Evolutionary conservation across 2,797 vertebrate genomes (phyloP).

Genomic region (Smutsia temminckii): DNA sequence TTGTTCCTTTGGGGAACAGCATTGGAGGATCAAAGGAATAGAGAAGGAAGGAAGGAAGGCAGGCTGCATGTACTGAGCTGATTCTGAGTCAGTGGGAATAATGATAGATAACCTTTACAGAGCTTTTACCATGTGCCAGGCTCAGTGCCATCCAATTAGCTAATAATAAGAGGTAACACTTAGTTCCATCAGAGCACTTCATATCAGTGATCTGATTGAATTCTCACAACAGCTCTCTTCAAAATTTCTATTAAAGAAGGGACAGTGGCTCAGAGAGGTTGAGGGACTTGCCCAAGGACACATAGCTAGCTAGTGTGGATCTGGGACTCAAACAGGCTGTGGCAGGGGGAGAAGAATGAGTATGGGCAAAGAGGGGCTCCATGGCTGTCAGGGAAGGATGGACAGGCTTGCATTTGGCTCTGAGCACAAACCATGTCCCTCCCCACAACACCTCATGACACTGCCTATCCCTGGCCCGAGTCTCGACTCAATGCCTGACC

Average conservation of each 20-base stretch:
- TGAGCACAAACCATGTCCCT: not conserved
- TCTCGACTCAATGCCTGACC: not conserved
- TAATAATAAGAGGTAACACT: constrained; percentile 32
- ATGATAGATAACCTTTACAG: not conserved
- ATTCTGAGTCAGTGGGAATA: not conserved
- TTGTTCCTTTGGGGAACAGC: not conserved
- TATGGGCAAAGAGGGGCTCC: not conserved
- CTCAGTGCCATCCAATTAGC: constrained; percentile 48
- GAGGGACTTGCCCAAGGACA: constrained; percentile 49
- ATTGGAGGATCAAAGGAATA: not conserved
- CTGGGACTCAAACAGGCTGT: not conserved
- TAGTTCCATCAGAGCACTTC: not conserved
- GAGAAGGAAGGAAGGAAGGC: not conserved
- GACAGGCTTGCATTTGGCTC: not conserved
- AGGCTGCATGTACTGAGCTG: not conserved
- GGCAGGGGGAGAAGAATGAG: not conserved
- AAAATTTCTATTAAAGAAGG: not conserved
- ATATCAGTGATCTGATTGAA: not conserved
- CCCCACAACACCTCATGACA: fast-evolving
- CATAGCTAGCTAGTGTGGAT: constrained; percentile 22
- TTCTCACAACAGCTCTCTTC: not conserved
- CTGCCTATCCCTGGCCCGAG: not conserved
- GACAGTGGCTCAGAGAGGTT: constrained; percentile 37
- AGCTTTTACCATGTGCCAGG: constrained; percentile 52
- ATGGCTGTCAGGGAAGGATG: not conserved